Conservation (phyloP, 2,113 vertebrate genomes). For the Anoura caudifer region DNA sequence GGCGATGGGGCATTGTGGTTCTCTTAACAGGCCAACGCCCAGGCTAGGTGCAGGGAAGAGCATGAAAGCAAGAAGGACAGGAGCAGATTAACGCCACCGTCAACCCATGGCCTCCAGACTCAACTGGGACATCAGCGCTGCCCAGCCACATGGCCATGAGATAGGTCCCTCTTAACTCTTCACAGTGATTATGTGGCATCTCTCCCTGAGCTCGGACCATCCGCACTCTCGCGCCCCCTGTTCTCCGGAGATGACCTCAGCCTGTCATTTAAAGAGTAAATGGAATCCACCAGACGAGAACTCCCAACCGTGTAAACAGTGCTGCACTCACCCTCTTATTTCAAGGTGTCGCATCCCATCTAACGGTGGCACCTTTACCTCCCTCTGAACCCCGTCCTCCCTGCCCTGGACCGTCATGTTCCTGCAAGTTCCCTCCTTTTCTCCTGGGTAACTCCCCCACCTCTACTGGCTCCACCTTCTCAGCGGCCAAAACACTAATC, state of each 20-base stretch:
- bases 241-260: neutral
- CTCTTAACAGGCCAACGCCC: neutral
- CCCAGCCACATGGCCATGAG: neutral
- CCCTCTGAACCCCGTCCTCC: neutral
- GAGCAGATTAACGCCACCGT: neutral
- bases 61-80: neutral
- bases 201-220: neutral
- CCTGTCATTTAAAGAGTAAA: constrained; percentile 2
- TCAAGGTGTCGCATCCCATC: neutral
- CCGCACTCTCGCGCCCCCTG: neutral
- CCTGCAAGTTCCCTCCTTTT: too few species aligned
- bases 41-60: neutral
- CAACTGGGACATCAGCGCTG: neutral
- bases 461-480: neutral
- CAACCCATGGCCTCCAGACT: neutral
- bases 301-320: neutral
- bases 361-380: neutral
- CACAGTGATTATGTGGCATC: neutral
- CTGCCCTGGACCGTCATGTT: neutral
- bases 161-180: neutral
- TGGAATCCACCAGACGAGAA: neutral
- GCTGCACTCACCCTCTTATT: neutral
- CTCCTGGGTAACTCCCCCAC: too few species aligned
- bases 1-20: neutral
- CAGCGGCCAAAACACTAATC: neutral